phyloP scores from a whole-genome alignment of 2,888 invertebrate genomes.

The Drosophila tripunctata region DNA sequence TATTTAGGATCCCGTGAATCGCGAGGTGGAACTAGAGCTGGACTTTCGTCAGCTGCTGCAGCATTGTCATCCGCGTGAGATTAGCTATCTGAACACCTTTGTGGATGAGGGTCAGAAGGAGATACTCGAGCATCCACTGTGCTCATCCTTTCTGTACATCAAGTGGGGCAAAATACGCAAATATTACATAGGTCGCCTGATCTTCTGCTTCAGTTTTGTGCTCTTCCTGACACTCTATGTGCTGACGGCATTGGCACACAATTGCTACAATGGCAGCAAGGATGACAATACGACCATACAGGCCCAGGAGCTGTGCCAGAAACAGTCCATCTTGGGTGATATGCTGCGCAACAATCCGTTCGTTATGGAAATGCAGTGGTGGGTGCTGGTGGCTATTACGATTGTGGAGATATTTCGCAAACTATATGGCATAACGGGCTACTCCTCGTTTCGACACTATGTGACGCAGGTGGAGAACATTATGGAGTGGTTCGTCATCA shows the following conservation, averaged over 20 bases:
- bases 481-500: constrained; percentile 94
- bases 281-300: constrained; percentile 90
- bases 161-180: constrained; percentile 96
- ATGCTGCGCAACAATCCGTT: constrained; percentile 90
- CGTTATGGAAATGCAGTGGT: constrained; percentile 93
- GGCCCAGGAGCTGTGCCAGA: constrained; percentile 90
- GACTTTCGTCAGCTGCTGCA: constrained; percentile 93
- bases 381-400: constrained; percentile 91
- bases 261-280: constrained; percentile 92
- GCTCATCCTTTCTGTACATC: constrained; percentile 93
- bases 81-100: constrained; percentile 93
- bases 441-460: constrained; percentile 92
- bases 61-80: constrained; percentile 93
- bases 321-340: constrained; percentile 91
- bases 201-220: constrained; percentile 92
- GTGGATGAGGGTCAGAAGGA: constrained; percentile 95
- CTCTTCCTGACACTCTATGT: constrained; percentile 92
- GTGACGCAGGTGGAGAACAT: constrained; percentile 93
- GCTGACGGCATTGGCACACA: constrained; percentile 92
- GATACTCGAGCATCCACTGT: constrained; percentile 93
- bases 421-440: constrained; percentile 92
- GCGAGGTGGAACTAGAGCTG: constrained; percentile 92
- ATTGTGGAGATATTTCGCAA: constrained; percentile 92
- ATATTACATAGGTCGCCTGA: constrained; percentile 92
- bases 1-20: constrained; percentile 87